phyloP scores from a whole-genome alignment of 2,888 invertebrate genomes.

The Sialis lutaria region DNA sequence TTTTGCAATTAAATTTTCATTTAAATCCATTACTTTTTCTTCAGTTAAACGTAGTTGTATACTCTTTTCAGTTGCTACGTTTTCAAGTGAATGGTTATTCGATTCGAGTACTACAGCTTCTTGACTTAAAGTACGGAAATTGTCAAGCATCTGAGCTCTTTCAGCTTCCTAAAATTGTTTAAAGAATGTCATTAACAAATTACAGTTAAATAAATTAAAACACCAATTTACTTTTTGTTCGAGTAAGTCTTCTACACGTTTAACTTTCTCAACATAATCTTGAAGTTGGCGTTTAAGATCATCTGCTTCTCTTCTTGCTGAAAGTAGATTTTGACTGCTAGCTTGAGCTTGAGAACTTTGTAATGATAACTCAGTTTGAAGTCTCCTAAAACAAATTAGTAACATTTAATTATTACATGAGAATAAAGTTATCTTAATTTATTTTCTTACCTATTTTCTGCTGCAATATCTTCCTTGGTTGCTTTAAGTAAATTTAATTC shows the following conservation, averaged over 20 bases:
- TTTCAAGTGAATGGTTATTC: conserved; percentile 63
- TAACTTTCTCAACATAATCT: conserved; percentile 66
- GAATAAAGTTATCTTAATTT: neutral
- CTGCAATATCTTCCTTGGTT: conserved; percentile 37
- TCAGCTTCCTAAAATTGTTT: conserved; percentile 45
- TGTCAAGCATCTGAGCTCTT: conserved; percentile 62
- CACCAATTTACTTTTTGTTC: conserved; percentile 39
- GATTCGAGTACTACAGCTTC: conserved; percentile 63
- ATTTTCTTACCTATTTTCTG: conserved; percentile 33
- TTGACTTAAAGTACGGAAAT: conserved; percentile 57
- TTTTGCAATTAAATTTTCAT: conserved; percentile 39
- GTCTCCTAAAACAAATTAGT: conserved; percentile 27
- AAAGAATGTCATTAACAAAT: conserved; percentile 1
- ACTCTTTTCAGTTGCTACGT: conserved; percentile 51
- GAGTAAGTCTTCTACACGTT: conserved; percentile 59
- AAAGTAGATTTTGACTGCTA: conserved; percentile 47
- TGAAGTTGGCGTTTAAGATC: conserved; percentile 59
- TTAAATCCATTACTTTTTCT: conserved; percentile 41
- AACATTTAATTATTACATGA: neutral
- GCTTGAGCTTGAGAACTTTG: conserved; percentile 41
- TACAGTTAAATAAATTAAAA: conserved; percentile 5
- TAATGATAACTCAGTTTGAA: conserved; percentile 55
- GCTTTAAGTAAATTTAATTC: conserved; percentile 37
- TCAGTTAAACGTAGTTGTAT: conserved; percentile 32
- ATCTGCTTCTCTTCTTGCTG: conserved; percentile 51